These are phyloP conservation scores for Plectrocnemia conspersa DNA, from an alignment of 1,140 invertebrate genomes.

Conservation along the genomic window DNA sequence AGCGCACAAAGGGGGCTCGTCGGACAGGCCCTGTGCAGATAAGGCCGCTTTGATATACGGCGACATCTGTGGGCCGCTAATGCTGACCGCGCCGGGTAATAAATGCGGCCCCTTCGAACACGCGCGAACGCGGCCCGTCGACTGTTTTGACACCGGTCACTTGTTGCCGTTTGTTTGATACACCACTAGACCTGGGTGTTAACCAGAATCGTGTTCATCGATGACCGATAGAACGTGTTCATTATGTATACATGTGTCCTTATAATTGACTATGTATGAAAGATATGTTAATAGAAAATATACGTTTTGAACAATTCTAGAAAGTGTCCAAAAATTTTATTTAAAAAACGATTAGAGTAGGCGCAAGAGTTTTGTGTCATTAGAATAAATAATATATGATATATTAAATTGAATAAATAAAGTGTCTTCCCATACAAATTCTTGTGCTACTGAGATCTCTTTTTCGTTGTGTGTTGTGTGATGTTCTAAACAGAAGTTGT, in stretches of 20 bases:
- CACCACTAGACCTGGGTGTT: not conserved
- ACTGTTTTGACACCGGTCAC: not conserved
- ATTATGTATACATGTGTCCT: not conserved
- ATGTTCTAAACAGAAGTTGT: no score
- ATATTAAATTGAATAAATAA: no score
- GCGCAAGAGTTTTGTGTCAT: no score
- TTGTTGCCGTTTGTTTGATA: not conserved
- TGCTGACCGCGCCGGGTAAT: not conserved
- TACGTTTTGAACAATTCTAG: not conserved
- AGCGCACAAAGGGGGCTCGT: not conserved
- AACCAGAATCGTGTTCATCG: not conserved
- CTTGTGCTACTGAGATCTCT: no score
- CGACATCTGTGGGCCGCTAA: constrained; percentile 12
- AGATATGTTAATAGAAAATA: not conserved
- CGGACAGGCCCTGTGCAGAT: constrained; percentile 1
- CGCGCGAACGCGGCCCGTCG: not conserved
- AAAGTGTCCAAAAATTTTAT: not conserved
- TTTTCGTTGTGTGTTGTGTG: no score
- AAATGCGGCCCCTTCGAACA: not conserved
- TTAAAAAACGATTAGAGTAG: no score
- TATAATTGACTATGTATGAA: not conserved
- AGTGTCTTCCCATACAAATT: no score
- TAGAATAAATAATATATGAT: no score
- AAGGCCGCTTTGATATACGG: constrained; percentile 20
- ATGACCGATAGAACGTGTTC: not conserved